Base-by-base conservation (phyloP, 2,888 invertebrate genomes). In the Lapara coniferarum region DNA sequence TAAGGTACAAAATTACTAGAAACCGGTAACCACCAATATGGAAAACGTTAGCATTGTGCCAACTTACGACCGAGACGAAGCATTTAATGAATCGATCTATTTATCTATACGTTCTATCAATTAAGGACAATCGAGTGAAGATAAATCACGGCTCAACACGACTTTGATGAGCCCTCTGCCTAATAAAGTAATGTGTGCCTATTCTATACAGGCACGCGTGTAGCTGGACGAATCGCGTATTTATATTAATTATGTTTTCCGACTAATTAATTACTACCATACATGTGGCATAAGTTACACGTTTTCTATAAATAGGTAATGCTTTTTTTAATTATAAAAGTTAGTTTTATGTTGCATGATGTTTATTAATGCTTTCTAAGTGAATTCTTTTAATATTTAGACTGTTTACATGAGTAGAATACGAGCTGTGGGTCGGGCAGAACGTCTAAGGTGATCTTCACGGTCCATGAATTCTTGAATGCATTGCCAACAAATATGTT, bases 41-140 rank as follows among this genome's bases (percentile, higher is more conserved):
- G 84, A 78, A 81, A 81, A 79, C 74, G 78, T 70, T 73, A 73
- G 75, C 77, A 79, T 83, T 81, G 81, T 80, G 77, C 72, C 59
- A 74, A 74, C 72, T 73, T 73, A 75, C 74, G 75, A 74, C 71
- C 78, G 73, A 74, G 73, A 69, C 53, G 56, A 70, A 63, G 71
- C 66, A 67, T 66, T 70, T 85, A 85, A 85, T 84, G 83, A 83
- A 84, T 85, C 80, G 81, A 78, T 81, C 75, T 80, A 84, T 85
- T 78, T 79, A 85, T 84, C 82, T 77, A 81, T 83, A 75, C 80
- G 82, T 82, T 79, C 80, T 78, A 84, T 87, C 86, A 85, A 87
- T 87, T 87, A 88, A 84, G 82, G 78, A 76, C 75, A 73, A 72
- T 63, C 70, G 58, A 71, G 72, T 68, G 77, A 75, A 81, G 82